Conservation (phyloP, 2,888 invertebrate species). For the Megalurothrips usitatus region DNA sequence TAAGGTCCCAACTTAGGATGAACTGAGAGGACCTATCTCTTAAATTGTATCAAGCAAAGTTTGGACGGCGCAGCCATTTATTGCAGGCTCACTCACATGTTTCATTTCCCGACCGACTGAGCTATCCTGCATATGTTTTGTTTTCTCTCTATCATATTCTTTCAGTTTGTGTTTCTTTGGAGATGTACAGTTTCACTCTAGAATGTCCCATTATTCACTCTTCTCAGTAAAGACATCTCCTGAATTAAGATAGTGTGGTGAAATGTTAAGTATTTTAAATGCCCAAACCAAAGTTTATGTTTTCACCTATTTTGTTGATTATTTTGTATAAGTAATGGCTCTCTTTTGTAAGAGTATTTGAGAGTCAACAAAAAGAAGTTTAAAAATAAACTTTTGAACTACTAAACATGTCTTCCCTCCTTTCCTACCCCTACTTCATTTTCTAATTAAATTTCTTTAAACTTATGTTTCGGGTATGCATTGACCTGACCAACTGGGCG, state of each 20-base stretch:
- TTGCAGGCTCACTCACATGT: neutral
- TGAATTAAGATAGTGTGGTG: neutral
- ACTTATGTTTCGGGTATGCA: no score
- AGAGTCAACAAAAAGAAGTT: neutral
- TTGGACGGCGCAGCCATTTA: neutral
- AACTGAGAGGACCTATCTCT: neutral
- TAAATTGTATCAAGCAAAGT: neutral
- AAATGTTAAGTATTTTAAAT: neutral
- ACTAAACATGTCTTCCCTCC: neutral
- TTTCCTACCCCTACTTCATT: neutral
- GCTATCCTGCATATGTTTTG: neutral
- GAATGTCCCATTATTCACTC: neutral
- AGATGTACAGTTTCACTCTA: neutral
- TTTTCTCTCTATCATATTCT: neutral
- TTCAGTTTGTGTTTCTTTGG: neutral
- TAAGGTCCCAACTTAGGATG: neutral
- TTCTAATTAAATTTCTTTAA: no score
- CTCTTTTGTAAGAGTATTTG: neutral
- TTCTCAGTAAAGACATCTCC: neutral
- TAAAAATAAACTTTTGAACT: neutral
- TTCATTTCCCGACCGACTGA: neutral
- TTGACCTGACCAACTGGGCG: no score
- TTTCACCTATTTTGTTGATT: constrained; percentile 25
- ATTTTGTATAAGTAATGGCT: neutral
- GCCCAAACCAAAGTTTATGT: constrained; percentile 20